Conservation (phyloP, 1,140 invertebrate genomes). For the Lordiphosa collinella region DNA sequence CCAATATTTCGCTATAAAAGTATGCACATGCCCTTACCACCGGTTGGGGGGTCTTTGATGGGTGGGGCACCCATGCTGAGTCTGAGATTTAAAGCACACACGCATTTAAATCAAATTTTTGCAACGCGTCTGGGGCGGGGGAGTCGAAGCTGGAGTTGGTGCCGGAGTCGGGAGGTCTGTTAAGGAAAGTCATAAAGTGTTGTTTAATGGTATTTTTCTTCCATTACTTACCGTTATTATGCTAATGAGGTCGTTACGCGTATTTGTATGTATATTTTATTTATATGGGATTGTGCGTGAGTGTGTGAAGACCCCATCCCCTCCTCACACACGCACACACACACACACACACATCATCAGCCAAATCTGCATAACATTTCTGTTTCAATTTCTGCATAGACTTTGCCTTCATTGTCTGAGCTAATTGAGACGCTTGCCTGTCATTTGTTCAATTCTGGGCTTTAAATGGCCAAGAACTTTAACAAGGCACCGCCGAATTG, state of each 20-base stretch:
- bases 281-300: slow-evolving; percentile 67
- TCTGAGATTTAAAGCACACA: slow-evolving; percentile 34
- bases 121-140: slow-evolving; percentile 14
- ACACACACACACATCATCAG: slow-evolving; percentile 15
- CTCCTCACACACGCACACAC: background rate
- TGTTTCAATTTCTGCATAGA: background rate
- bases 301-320: slow-evolving; percentile 8
- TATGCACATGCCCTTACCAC: too few species aligned
- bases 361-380: slow-evolving; percentile 26
- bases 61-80: too few species aligned
- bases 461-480: slow-evolving; percentile 17
- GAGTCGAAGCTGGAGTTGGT: too few species aligned
- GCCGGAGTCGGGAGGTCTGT: slow-evolving; percentile 2
- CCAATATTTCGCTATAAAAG: too few species aligned
- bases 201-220: slow-evolving; percentile 79
- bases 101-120: slow-evolving; percentile 46
- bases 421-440: slow-evolving; percentile 57
- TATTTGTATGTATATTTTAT: slow-evolving; percentile 76
- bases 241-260: slow-evolving; percentile 78
- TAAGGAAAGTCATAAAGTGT: slow-evolving; percentile 76
- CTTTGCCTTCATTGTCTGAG: slow-evolving; percentile 19
- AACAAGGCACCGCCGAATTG: background rate
- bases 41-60: too few species aligned
- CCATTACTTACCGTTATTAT: slow-evolving; percentile 79
- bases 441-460: slow-evolving; percentile 30